Base-by-base conservation (phyloP, 2,113 vertebrate species). In the Rynchops niger region DNA sequence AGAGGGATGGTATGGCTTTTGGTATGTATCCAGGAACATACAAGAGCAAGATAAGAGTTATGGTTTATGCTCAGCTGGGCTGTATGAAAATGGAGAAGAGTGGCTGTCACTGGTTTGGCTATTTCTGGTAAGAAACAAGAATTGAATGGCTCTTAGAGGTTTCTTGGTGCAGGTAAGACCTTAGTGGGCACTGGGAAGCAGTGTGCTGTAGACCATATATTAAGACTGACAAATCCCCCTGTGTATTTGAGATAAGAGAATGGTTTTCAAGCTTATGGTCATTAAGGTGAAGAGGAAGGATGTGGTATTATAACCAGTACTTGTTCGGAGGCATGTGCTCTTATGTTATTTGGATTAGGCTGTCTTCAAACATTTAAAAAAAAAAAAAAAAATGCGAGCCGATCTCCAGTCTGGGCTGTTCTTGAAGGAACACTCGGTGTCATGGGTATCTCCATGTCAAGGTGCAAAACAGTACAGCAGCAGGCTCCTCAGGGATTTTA, bases 41-140 rank as follows among this genome's bases (percentile, higher is more conserved):
- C 2, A 42, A 36, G 86, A 73, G 63, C 30, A 69, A 15, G 23
- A 5, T 12, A 61, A 50, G 55, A 14, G 1, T 0, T 0, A 0
- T 36, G 59, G 32, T 16, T 21, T 86, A 8, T 18, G 69, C 50
- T 40, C 25, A 52, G 49, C 59, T 63, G 65, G 8, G 1, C 42
- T 49, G 38, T n/a, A n/a, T 59, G 42, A 40, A 42, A 55, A 16
- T 36, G 36, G 61, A 52, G 45, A 30, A 66, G 67, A 40, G 50
- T 34, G 49, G 29, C 30, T 61, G 30, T 38, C 49, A 19, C 1
- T 50, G 36, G 40, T 11, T 55, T 56, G 12, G 6, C 52, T 26
- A 1, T 40, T 38, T 61, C n/a, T 77, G 43, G 27, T 67, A 32
- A 36, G 63, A 63, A 67, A 49, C 4, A 30, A 18, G 58, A 55